Conservation (phyloP, 2,113 vertebrate genomes). For the Petroica traversi region DNA sequence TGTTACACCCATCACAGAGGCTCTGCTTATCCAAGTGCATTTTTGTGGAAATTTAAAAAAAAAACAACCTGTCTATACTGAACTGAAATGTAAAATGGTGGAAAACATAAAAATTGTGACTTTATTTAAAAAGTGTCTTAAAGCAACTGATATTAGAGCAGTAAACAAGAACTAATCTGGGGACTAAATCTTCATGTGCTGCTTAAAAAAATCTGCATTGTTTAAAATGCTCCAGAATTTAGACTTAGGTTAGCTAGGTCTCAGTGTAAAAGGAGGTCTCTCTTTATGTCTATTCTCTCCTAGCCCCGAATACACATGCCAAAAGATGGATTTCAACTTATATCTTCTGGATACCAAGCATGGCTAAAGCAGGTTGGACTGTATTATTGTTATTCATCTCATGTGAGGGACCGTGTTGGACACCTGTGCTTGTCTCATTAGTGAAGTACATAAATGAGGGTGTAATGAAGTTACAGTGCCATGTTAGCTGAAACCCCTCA, state of each 20-base stretch:
- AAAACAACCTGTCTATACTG: neutral
- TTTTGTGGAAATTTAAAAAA: neutral
- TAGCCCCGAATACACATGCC: constrained; percentile 75
- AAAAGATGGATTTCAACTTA: constrained; percentile 75
- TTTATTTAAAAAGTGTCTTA: neutral
- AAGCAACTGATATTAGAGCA: neutral
- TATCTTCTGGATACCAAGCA: constrained; percentile 76
- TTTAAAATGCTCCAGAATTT: constrained; percentile 44
- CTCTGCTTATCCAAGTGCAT: neutral
- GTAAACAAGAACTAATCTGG: neutral
- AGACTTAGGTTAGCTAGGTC: constrained; percentile 68
- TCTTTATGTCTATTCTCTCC: constrained; percentile 75
- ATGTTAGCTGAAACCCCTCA: constrained; percentile 62
- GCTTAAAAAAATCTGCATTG: neutral
- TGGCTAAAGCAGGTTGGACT: constrained; percentile 76
- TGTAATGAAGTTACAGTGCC: constrained; percentile 49
- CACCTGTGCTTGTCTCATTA: constrained; percentile 72
- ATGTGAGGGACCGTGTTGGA: constrained; percentile 65
- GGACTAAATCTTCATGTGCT: neutral
- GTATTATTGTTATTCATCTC: constrained; percentile 73
- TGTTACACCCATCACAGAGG: neutral
- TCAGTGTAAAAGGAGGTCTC: constrained; percentile 71
- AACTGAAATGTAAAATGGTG: neutral
- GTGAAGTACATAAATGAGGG: constrained; percentile 63
- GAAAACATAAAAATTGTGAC: neutral